Conservation (phyloP, 2,888 invertebrate species). For the Tenthredo livida region DNA sequence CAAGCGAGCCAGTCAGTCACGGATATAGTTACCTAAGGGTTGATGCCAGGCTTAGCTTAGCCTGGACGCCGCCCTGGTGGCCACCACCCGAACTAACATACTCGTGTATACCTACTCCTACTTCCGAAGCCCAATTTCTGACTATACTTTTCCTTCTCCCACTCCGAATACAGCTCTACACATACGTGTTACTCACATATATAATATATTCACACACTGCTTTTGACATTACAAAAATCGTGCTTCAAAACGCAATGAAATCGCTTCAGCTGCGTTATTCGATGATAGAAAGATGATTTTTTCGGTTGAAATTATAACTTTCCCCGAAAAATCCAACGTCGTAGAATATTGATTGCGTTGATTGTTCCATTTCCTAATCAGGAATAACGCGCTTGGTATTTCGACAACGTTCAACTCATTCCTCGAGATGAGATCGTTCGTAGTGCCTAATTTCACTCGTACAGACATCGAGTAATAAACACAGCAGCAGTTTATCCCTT, state of each 20-base stretch:
- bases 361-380: not conserved
- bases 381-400: not conserved
- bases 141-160: not conserved
- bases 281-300: not conserved
- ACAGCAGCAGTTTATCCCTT: conserved; percentile 26
- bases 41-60: conserved; percentile 53
- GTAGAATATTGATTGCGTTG: not conserved
- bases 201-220: not conserved
- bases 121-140: conserved; percentile 28
- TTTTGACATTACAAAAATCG: not conserved
- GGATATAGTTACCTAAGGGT: conserved; percentile 54
- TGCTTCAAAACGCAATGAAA: not conserved
- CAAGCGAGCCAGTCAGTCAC: conserved; percentile 54
- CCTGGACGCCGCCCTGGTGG: conserved; percentile 51
- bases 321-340: not conserved
- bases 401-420: not conserved
- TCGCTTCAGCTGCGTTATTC: not conserved
- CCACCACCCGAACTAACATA: conserved; percentile 40
- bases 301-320: not conserved
- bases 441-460: not conserved
- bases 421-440: not conserved
- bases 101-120: conserved; percentile 1
- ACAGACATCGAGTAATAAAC: conserved; percentile 1
- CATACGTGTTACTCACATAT: not conserved
- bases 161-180: not conserved